These are phyloP conservation scores for Aricia artaxerxes DNA, from an alignment of 2,888 invertebrate genomes.

Conservation along the genomic window DNA sequence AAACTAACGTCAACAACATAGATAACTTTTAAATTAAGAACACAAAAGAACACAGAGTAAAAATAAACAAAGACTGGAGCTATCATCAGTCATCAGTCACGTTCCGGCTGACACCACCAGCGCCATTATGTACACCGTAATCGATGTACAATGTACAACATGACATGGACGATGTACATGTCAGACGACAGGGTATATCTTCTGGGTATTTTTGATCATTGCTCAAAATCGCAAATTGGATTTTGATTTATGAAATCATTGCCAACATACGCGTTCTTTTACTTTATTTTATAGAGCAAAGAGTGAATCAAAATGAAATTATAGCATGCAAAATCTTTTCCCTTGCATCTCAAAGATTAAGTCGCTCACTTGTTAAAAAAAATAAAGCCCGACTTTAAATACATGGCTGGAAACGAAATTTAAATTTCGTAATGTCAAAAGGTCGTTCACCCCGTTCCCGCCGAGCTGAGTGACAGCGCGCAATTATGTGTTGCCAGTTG, in stretches of 20 bases:
- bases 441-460: conserved; percentile 5
- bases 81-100: conserved; percentile 19
- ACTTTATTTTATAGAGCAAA: not conserved
- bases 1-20: not conserved
- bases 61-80: not conserved
- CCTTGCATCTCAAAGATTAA: not conserved
- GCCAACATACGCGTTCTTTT: not conserved
- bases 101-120: conserved; percentile 13
- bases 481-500: conserved; percentile 13
- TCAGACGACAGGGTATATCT: not conserved
- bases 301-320: not conserved
- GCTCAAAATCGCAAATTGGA: not conserved
- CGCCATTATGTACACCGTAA: not conserved
- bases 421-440: not conserved
- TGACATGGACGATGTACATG: not conserved
- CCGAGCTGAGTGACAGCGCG: conserved; percentile 16
- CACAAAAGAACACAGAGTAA: not conserved
- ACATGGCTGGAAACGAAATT: not conserved
- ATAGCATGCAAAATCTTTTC: not conserved
- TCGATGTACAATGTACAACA: not conserved
- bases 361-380: not conserved
- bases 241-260: no score
- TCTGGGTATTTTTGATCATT: not conserved
- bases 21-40: not conserved
- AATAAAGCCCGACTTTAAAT: not conserved